Conservation (phyloP, 2,113 vertebrate genomes). For the Actenoides hombroni region DNA sequence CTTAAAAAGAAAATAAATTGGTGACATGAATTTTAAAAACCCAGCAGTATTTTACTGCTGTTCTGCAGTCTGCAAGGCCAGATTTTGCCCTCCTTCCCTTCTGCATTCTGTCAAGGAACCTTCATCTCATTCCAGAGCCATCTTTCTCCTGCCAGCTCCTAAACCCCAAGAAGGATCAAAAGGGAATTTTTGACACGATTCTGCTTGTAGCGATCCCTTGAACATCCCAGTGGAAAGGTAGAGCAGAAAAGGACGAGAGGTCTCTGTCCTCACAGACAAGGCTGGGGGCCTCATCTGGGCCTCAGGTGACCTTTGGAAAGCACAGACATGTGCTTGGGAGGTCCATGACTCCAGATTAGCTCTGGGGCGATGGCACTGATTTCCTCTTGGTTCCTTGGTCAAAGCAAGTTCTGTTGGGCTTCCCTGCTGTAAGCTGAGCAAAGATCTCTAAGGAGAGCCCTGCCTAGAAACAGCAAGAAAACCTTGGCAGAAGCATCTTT, state of each 20-base stretch:
- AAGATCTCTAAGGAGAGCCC: not conserved
- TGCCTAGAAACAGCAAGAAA: not conserved
- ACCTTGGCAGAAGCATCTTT: not conserved
- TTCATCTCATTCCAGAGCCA: not conserved
- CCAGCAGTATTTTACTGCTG: not conserved
- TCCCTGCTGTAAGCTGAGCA: not conserved
- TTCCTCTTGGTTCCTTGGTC: not conserved
- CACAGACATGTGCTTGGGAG: not conserved
- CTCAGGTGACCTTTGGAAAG: not conserved
- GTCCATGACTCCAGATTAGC: not conserved
- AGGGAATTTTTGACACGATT: not conserved
- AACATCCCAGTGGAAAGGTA: not conserved
- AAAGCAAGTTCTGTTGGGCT: not conserved
- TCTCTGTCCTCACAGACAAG: not conserved
- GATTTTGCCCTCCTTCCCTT: not conserved
- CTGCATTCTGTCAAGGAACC: not conserved
- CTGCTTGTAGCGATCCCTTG: not conserved
- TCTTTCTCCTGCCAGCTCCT: not conserved
- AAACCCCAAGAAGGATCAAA: not conserved
- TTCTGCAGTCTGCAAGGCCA: not conserved
- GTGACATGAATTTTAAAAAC: not conserved
- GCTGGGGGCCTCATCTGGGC: not conserved
- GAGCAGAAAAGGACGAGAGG: not conserved
- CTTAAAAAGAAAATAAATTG: not conserved
- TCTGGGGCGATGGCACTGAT: not conserved